Percentiles rank a stretch among this genome's conserved stretches.
phyloP scores from a whole-genome alignment of 2,797 vertebrate genomes.

The Gymnopithys bicolor region DNA sequence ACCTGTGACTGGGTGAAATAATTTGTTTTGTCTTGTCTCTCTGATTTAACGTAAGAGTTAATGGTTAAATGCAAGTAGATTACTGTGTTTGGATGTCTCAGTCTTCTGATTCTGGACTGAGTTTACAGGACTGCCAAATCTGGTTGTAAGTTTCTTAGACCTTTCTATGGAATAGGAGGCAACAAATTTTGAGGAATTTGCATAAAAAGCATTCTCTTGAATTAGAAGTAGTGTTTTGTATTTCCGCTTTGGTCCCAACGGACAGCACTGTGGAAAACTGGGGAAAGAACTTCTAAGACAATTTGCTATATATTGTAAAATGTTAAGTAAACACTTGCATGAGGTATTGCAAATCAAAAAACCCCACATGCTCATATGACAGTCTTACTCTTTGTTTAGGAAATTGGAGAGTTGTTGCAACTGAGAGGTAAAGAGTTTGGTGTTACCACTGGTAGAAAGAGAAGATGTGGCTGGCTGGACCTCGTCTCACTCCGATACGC shows the following conservation, averaged over 20 bases:
- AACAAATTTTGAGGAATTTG: not conserved
- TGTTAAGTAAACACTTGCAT: not conserved
- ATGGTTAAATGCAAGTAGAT: not conserved
- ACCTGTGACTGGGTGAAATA: not conserved
- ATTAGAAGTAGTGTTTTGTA: not conserved
- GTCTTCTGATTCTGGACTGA: not conserved
- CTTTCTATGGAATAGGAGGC: not conserved
- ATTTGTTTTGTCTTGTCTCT: not conserved
- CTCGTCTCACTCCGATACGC: constrained; percentile 94
- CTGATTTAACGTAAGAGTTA: not conserved
- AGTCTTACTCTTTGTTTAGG: constrained; percentile 74
- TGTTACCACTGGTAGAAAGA: constrained; percentile 95
- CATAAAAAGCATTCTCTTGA: not conserved
- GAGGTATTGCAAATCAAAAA: not conserved
- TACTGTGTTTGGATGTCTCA: not conserved
- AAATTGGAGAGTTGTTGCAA: constrained; percentile 90
- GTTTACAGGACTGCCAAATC: not conserved
- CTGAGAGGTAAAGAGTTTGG: constrained; percentile 92
- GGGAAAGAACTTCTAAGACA: not conserved
- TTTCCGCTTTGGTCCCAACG: not conserved
- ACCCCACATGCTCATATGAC: not conserved
- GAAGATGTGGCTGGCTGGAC: constrained; percentile 97
- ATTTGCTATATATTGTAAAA: not conserved
- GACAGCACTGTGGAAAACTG: not conserved
- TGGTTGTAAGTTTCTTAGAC: not conserved